phyloP scores from a whole-genome alignment of 2,888 invertebrate species.

The Noctua pronuba region DNA sequence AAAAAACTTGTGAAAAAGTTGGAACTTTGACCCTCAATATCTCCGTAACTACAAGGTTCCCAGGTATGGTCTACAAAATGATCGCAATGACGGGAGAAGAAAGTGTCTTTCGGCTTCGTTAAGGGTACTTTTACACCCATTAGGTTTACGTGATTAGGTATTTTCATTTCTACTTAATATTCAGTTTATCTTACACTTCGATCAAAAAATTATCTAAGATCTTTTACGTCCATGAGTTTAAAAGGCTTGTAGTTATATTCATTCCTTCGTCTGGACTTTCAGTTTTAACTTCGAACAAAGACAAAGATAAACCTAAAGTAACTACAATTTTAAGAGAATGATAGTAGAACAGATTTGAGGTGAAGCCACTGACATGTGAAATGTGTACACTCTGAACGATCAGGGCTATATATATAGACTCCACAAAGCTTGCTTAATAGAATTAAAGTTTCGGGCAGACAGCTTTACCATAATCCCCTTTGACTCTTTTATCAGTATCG shows the following conservation, averaged over 20 bases:
- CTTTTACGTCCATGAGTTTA: neutral
- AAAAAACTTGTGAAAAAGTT: too few species aligned
- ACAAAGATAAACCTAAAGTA: constrained; percentile 4
- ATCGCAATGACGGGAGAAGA: too few species aligned
- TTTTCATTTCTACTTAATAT: neutral
- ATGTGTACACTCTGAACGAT: constrained; percentile 21
- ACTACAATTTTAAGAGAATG: constrained; percentile 3
- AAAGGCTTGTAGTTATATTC: neutral
- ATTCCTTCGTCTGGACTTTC: neutral
- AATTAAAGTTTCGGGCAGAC: constrained; percentile 45
- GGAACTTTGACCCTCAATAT: too few species aligned
- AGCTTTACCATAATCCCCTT: constrained; percentile 49
- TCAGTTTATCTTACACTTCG: neutral
- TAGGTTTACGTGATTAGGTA: too few species aligned
- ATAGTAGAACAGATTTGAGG: constrained; percentile 16
- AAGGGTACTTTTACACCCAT: too few species aligned
- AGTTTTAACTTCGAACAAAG: constrained; percentile 7
- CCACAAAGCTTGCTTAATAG: constrained; percentile 49
- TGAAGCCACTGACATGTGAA: neutral
- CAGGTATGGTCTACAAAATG: too few species aligned
- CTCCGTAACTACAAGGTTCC: too few species aligned
- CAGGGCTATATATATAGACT: constrained; percentile 22
- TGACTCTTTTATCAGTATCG: constrained; percentile 51
- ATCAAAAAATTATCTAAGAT: neutral
- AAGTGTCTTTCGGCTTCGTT: too few species aligned